These are phyloP conservation scores for Piezodorus guildinii DNA, from an alignment of 1,140 invertebrate species.

Conservation along the genomic window DNA sequence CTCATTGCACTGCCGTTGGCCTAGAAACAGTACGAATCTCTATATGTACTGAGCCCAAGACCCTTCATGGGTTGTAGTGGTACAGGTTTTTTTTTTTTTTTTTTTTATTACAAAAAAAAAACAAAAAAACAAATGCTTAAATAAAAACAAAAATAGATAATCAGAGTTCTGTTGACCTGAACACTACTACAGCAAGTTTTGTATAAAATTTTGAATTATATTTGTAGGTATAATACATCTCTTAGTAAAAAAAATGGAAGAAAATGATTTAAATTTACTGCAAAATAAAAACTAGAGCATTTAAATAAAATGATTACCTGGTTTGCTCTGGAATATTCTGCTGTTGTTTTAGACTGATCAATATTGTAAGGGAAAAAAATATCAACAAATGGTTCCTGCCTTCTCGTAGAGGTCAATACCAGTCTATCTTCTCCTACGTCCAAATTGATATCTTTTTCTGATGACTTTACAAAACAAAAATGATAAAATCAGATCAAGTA, in stretches of 20 bases:
- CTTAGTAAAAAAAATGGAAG: neutral
- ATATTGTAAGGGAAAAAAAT: conserved; percentile 6
- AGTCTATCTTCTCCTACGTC: conserved; percentile 61
- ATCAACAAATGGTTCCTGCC: conserved; percentile 4
- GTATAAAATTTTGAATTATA: too few species aligned
- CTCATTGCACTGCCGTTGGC: too few species aligned
- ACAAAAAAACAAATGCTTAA: too few species aligned
- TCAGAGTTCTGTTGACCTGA: too few species aligned
- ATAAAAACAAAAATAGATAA: too few species aligned
- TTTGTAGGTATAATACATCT: too few species aligned
- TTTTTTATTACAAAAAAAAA: too few species aligned
- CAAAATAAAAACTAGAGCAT: neutral
- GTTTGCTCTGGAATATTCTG: neutral
- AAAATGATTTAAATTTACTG: neutral
- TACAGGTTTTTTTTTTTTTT: too few species aligned
- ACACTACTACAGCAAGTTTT: too few species aligned
- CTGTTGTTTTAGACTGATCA: neutral
- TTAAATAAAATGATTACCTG: neutral
- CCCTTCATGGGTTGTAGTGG: too few species aligned
- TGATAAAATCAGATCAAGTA: neutral
- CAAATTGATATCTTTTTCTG: conserved; percentile 45
- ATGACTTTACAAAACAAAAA: conserved; percentile 39
- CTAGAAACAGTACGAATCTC: too few species aligned
- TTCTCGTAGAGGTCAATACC: conserved; percentile 29
- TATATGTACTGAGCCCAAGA: too few species aligned